Percentiles rank a stretch among this genome's conserved stretches.
Conservation (phyloP, 1,140 invertebrate genomes). For the Philopotamus ludificatus region DNA sequence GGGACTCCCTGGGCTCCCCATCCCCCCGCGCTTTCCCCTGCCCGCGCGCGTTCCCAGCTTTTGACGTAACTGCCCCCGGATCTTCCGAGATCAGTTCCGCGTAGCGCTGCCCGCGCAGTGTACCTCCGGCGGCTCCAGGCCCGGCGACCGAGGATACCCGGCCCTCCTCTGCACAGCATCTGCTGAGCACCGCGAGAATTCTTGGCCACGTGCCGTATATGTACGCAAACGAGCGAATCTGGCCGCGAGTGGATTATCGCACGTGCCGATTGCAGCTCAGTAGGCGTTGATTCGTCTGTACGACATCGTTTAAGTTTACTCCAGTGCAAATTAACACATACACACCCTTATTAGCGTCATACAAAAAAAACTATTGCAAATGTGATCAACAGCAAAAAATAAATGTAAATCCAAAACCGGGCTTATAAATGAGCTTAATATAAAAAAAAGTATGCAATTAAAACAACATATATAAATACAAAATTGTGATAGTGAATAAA, state of each 20-base stretch:
- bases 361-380: background rate
- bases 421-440: conserved; percentile 2
- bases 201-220: background rate
- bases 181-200: background rate
- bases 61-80: conserved; percentile 56
- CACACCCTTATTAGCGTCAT: background rate
- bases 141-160: background rate
- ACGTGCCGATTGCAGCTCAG: background rate
- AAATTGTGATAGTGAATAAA: background rate
- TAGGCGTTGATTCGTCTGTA: conserved; percentile 1
- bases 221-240: background rate
- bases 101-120: conserved; percentile 48
- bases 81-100: conserved; percentile 54
- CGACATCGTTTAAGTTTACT: background rate
- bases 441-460: background rate
- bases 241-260: background rate
- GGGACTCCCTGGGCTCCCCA: background rate
- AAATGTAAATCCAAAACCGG: background rate
- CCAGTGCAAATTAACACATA: background rate
- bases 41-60: conserved; percentile 39
- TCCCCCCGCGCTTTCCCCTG: conserved; percentile 46
- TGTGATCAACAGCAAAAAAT: background rate
- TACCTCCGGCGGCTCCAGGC: conserved; percentile 23
- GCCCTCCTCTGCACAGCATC: background rate
- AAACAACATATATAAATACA: background rate